Base-by-base conservation (phyloP, 1,140 invertebrate genomes). In the Neodiprion pinetum region DNA sequence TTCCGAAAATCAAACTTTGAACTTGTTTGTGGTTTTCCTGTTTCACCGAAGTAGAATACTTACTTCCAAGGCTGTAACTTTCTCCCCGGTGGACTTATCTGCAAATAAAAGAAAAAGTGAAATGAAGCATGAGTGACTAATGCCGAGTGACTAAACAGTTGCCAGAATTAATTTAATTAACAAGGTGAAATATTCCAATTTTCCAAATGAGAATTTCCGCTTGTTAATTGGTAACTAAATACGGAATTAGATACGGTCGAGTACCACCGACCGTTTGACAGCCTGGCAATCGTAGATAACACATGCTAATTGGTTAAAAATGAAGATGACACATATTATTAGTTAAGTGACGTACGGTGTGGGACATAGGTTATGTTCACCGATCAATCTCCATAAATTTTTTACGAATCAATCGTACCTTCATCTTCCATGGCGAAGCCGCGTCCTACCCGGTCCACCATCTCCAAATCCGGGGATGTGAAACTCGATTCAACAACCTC, bases 401-500 rank as follows among this genome's bases (percentile, higher is more conserved):
- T 70, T 53, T 65, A 69, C 47, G 49, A 21, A 73, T 48, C 14
- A 7, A 10, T 84, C 85, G 87, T 74, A 89, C 88, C 86, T 78
- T 89, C 88, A 53, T 89, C 88, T 72, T 89, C 87, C 70, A 81
- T 73, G 66, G 86, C 82, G 73, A 86, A 85, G 47, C 89, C 87
- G 74, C 80, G 80, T 40, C 81, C 83, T 80, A 76, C 87, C 84
- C 70, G 78, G 74, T 50, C 76, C 73, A 74, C 79, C 73, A 73
- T 67, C 66, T 76, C 71, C 50, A 73, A 80, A 48, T 76, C 75
- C 72, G 83, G 80, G 71, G 77, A 80, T 50, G 81, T 79, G 78
- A 86, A 80, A 78, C 82, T 89, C 21, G 87, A 86, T 80, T 90
- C 89, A 61, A 89, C 89, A 81, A 92, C 89, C 87, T 93, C 91